phyloP scores from a whole-genome alignment of 2,888 invertebrate species.

The Zelleria hepariella region DNA sequence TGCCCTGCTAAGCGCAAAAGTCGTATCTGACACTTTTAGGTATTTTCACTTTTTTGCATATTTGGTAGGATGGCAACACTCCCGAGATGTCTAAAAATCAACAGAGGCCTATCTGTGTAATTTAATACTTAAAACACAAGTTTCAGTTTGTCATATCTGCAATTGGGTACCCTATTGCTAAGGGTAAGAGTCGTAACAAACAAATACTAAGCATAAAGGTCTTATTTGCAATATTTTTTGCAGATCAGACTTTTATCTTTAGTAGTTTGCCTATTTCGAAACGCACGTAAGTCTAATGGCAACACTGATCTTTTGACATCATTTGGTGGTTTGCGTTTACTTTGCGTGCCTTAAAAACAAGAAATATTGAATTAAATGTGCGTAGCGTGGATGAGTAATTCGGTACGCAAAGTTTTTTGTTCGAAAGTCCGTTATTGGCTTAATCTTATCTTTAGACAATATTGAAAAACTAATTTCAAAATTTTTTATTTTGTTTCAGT shows the following conservation, averaged over 20 bases:
- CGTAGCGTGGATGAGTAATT: not conserved
- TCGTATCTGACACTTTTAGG: conserved; percentile 1
- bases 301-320: not conserved
- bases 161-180: not conserved
- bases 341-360: not conserved
- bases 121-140: not conserved
- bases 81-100: not conserved
- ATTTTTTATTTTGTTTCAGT: no score
- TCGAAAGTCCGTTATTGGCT: no score
- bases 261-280: not conserved
- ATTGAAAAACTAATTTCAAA: no score
- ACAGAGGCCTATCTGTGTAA: not conserved
- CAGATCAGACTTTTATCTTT: not conserved
- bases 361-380: not conserved
- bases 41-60: not conserved
- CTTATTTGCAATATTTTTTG: conserved; percentile 1
- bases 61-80: not conserved
- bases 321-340: not conserved
- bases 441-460: no score
- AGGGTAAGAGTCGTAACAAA: not conserved
- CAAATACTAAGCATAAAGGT: not conserved
- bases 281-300: not conserved
- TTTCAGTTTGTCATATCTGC: not conserved
- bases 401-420: no score
- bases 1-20: not conserved